These are phyloP conservation scores for Onychomys arenicola DNA, from an alignment of 2,797 vertebrate genomes.

Conservation along the genomic window DNA sequence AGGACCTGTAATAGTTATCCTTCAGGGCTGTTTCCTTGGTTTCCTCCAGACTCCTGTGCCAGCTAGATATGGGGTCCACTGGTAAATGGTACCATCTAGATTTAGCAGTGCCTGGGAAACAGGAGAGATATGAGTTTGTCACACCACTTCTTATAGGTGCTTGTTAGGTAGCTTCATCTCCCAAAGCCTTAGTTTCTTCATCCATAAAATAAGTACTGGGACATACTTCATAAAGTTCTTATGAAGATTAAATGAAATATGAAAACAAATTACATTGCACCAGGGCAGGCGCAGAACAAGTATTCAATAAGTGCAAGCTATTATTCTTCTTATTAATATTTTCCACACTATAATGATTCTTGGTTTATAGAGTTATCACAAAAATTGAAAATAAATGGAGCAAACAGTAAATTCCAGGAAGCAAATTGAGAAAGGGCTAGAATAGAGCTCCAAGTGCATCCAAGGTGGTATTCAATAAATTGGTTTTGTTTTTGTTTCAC, in stretches of 20 bases:
- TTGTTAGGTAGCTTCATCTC: not conserved
- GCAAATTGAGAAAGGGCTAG: not conserved
- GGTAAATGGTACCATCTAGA: not conserved
- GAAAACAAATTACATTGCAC: slow-evolving; percentile 48
- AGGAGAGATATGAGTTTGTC: not conserved
- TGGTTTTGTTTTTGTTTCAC: not conserved
- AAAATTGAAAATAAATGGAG: slow-evolving; percentile 66
- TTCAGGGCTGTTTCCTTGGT: slow-evolving; percentile 1
- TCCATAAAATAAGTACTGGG: slow-evolving; percentile 56
- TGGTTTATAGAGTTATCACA: slow-evolving; percentile 49
- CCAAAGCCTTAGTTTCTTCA: slow-evolving; percentile 27
- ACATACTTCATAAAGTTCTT: slow-evolving; percentile 48
- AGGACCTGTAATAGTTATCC: not conserved
- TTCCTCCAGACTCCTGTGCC: not conserved
- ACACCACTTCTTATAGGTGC: slow-evolving; percentile 13
- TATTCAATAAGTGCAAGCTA: not conserved
- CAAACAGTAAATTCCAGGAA: slow-evolving; percentile 41
- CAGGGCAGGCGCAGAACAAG: slow-evolving; percentile 1
- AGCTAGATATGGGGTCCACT: not conserved
- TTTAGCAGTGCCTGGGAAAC: not conserved
- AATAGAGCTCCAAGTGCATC: not conserved
- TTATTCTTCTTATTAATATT: slow-evolving; percentile 63
- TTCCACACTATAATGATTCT: slow-evolving; percentile 4
- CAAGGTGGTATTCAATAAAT: slow-evolving; percentile 37
- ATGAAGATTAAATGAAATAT: slow-evolving; percentile 60